Conservation (phyloP, 1,140 invertebrate species). For the Brachystomella parvula region DNA sequence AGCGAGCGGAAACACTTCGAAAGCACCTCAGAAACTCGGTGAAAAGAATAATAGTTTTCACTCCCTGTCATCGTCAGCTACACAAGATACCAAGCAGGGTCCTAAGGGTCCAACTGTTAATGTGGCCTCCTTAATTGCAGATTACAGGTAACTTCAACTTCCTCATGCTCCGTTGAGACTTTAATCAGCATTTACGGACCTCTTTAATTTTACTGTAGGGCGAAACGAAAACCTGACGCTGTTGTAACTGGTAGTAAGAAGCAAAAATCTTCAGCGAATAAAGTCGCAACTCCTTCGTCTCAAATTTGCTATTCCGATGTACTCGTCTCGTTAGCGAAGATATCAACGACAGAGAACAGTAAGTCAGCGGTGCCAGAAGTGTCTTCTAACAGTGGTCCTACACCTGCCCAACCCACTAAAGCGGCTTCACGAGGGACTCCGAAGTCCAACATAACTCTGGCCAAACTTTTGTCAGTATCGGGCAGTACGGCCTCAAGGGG, state of each 20-base stretch:
- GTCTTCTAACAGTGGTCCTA: slow-evolving; percentile 9
- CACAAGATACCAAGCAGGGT: slow-evolving; percentile 47
- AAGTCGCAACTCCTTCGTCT: neutral
- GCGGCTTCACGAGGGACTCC: neutral
- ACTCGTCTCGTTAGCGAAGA: slow-evolving; percentile 64
- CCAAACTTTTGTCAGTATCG: slow-evolving; percentile 23
- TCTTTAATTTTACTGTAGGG: neutral
- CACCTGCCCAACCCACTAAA: neutral
- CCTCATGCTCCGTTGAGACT: neutral
- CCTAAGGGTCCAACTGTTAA: slow-evolving; percentile 66
- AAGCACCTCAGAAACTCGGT: slow-evolving; percentile 30
- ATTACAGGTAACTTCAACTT: slow-evolving; percentile 54
- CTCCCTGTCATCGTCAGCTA: slow-evolving; percentile 23
- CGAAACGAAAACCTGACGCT: neutral
- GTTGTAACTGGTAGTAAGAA: neutral
- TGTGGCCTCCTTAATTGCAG: slow-evolving; percentile 71
- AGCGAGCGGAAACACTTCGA: slow-evolving; percentile 21
- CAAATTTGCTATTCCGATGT: slow-evolving; percentile 48
- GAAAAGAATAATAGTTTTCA: slow-evolving; percentile 30
- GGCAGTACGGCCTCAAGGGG: neutral
- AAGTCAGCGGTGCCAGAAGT: neutral
- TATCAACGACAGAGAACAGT: slow-evolving; percentile 43
- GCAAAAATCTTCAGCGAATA: neutral
- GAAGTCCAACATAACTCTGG: slow-evolving; percentile 21
- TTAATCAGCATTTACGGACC: neutral